A percentile compares a stretch with the other conserved stretches of the same genome.
Conservation (phyloP, 2,113 vertebrate genomes). For the Pristiophorus japonicus region DNA sequence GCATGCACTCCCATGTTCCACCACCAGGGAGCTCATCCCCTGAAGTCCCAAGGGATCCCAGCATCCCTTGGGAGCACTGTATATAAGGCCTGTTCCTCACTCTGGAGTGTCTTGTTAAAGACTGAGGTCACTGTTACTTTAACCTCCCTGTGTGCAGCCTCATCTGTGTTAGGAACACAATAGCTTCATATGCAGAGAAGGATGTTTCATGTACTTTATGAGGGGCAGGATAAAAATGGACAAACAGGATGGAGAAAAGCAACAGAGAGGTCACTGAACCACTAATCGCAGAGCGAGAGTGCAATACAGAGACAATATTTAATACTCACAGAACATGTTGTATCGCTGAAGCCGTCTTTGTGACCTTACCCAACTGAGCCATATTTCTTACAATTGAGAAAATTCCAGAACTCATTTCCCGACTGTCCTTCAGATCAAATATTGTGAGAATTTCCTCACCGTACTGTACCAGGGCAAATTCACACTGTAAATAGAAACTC, state of each 20-base stretch:
- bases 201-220: not conserved
- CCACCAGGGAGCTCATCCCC: too few relatives aligned
- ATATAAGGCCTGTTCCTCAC: too few relatives aligned
- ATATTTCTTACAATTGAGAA: slow-evolving; percentile 53
- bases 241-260: not conserved
- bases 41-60: too few relatives aligned
- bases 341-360: slow-evolving; percentile 67
- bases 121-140: too few relatives aligned
- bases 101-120: too few relatives aligned
- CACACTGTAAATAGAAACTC: slow-evolving; percentile 50
- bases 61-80: too few relatives aligned
- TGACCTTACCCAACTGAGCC: slow-evolving; percentile 48
- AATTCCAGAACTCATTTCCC: slow-evolving; percentile 40
- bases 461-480: slow-evolving; percentile 65
- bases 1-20: too few relatives aligned
- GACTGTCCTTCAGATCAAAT: slow-evolving; percentile 55
- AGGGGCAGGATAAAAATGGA: not conserved
- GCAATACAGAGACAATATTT: not conserved
- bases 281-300: not conserved
- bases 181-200: not conserved
- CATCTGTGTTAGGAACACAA: too few relatives aligned
- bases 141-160: too few relatives aligned
- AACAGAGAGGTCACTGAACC: not conserved
- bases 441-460: slow-evolving; percentile 55
- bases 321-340: slow-evolving; percentile 66